phyloP scores from a whole-genome alignment of 2,888 invertebrate species.

The Fragum whitleyi region DNA sequence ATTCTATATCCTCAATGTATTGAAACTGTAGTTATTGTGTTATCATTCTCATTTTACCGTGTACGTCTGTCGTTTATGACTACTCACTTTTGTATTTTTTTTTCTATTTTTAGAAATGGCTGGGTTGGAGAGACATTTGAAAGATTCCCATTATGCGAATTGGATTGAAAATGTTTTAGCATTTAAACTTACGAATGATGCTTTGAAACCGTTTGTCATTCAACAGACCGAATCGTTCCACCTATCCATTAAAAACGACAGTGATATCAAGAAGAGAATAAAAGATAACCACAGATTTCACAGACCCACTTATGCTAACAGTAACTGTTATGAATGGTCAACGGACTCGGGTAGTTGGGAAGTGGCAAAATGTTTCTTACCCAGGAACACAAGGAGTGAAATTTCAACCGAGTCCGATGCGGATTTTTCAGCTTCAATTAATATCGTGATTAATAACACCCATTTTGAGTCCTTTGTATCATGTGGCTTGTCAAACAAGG shows the following conservation, averaged over 20 bases:
- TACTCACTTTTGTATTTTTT: too few species aligned
- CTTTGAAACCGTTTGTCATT: background rate
- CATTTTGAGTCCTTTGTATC: background rate
- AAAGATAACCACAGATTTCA: background rate
- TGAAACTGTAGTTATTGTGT: too few species aligned
- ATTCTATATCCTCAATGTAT: too few species aligned
- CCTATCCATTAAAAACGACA: background rate
- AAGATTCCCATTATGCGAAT: background rate
- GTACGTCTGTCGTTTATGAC: too few species aligned
- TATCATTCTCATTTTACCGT: too few species aligned
- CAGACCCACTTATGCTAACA: background rate
- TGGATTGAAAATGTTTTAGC: background rate
- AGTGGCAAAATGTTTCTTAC: slow-evolving; percentile 1
- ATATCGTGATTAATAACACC: background rate
- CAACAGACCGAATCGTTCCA: background rate
- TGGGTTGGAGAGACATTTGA: background rate
- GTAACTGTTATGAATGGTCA: background rate
- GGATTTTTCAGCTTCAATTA: background rate
- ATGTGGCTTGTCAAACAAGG: background rate
- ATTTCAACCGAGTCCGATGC: background rate
- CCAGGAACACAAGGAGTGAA: background rate
- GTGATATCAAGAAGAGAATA: background rate
- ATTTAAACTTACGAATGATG: background rate
- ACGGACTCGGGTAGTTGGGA: background rate
- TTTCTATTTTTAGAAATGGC: background rate